Percentiles rank a stretch among this genome's conserved stretches.
Evolutionary conservation across 2,113 vertebrate species (phyloP).

Genomic region (Myrmecophaga tridactyla): DNA sequence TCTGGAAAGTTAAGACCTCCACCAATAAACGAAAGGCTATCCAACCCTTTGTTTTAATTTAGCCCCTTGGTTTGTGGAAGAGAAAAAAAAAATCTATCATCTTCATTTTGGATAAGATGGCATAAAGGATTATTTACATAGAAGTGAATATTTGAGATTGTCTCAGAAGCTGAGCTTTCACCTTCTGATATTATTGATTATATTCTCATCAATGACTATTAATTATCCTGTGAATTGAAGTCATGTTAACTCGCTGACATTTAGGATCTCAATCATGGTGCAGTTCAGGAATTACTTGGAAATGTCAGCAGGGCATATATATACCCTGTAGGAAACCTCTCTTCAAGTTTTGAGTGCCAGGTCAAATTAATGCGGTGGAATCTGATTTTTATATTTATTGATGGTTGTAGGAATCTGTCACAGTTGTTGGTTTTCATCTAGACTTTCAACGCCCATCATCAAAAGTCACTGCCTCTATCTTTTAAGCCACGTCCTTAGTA

Average conservation of each 20-base stretch:
- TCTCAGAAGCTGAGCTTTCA: not conserved
- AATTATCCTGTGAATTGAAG: constrained; percentile 45
- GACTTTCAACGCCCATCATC: not conserved
- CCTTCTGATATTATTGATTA: constrained; percentile 46
- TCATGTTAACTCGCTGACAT: constrained; percentile 46
- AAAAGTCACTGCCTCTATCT: not conserved
- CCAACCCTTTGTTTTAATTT: constrained; percentile 16
- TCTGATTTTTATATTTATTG: not conserved
- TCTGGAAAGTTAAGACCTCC: not conserved
- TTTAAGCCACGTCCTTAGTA: not conserved
- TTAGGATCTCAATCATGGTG: not conserved
- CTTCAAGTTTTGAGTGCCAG: constrained; percentile 52
- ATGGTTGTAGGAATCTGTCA: not conserved
- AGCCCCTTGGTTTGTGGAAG: not conserved
- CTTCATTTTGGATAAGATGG: not conserved
- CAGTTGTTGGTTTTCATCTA: not conserved
- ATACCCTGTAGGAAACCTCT: constrained; percentile 64
- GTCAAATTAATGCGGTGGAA: constrained; percentile 43
- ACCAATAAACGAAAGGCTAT: not conserved
- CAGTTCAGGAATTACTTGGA: constrained; percentile 68
- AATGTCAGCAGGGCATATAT: constrained; percentile 55
- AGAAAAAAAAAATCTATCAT: not conserved
- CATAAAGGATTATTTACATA: constrained; percentile 28
- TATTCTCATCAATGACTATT: not conserved
- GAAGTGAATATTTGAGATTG: not conserved